Evolutionary conservation across 2,797 vertebrate genomes (phyloP).

Genomic region (Rallus crepitans): DNA sequence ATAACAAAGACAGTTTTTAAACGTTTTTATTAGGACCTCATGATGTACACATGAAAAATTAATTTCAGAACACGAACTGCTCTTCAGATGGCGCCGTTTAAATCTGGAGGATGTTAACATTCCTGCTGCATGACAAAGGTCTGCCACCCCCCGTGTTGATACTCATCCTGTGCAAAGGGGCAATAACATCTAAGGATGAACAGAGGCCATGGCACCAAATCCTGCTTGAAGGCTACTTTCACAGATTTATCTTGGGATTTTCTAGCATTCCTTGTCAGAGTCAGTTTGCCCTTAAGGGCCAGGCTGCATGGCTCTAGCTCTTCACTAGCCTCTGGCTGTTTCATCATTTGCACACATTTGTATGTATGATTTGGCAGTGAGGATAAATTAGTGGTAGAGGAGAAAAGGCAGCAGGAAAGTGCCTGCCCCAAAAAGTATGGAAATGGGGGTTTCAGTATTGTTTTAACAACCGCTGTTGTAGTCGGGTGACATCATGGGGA

Average conservation of each 20-base stretch:
- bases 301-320: background rate
- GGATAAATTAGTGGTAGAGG: background rate
- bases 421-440: background rate
- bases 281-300: slow-evolving; percentile 7
- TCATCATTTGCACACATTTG: background rate
- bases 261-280: background rate
- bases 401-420: background rate
- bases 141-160: background rate
- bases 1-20: slow-evolving; percentile 49
- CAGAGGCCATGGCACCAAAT: slow-evolving; percentile 26
- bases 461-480: fast-evolving
- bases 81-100: slow-evolving; percentile 31
- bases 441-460: fast-evolving
- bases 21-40: slow-evolving; percentile 63
- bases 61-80: slow-evolving; percentile 49
- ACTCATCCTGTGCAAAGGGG: slow-evolving; percentile 6
- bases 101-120: slow-evolving; percentile 59
- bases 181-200: background rate
- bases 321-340: background rate
- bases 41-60: slow-evolving; percentile 68
- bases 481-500: background rate
- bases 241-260: slow-evolving; percentile 13
- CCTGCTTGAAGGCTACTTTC: slow-evolving; percentile 14
- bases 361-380: background rate
- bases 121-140: slow-evolving; percentile 41